A percentile compares a stretch with the other conserved stretches of the same genome.
Evolutionary conservation across 2,888 invertebrate genomes (phyloP).

Genomic region (Troides oblongomaculatus): DNA sequence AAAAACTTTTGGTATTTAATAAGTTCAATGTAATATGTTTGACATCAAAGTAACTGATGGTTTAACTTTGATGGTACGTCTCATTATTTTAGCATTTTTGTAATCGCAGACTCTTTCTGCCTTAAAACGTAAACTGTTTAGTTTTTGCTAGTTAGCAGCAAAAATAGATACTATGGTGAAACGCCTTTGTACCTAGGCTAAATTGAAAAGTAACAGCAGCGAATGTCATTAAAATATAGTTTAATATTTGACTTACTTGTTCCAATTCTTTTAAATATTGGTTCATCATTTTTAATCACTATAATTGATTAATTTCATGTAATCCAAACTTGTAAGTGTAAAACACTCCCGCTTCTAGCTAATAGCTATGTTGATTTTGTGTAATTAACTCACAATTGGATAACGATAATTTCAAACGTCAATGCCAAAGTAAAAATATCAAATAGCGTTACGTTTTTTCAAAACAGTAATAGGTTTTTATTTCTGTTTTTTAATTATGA

Average conservation of each 20-base stretch:
- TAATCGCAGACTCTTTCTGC: no score
- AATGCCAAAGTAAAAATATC: neutral
- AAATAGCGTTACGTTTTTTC: neutral
- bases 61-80: no score
- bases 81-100: no score
- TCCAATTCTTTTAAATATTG: conserved; percentile 93
- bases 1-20: neutral
- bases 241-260: conserved; percentile 79
- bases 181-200: no score
- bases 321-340: neutral
- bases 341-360: conserved; percentile 9
- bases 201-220: no score
- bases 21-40: neutral
- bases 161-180: no score
- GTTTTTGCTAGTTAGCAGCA: no score
- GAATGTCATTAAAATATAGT: neutral
- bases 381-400: neutral
- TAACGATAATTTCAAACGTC: neutral
- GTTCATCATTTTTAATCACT: conserved; percentile 86
- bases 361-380: conserved; percentile 5
- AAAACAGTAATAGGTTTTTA: neutral
- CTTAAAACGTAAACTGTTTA: no score
- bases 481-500: no score
- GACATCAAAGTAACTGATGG: no score
- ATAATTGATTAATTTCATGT: neutral